These are phyloP conservation scores for Muschampia staudingeri DNA, from an alignment of 2,888 invertebrate genomes.

Conservation along the genomic window DNA sequence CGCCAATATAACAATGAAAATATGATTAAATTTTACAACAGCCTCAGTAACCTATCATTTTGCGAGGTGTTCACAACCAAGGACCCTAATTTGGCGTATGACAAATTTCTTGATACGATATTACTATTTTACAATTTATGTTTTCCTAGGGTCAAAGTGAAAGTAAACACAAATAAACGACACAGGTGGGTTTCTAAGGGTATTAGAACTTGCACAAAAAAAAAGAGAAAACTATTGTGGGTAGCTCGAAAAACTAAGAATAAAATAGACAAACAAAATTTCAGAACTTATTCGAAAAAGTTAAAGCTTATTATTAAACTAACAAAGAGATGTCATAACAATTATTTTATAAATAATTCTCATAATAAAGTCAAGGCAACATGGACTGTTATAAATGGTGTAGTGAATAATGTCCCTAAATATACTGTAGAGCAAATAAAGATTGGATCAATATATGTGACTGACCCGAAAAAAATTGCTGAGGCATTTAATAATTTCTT, in stretches of 20 bases:
- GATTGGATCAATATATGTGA: not conserved
- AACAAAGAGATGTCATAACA: slow-evolving; percentile 12
- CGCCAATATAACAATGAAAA: slow-evolving; percentile 5
- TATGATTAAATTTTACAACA: slow-evolving; percentile 17
- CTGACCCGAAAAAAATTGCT: slow-evolving; percentile 19
- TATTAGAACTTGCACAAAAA: slow-evolving; percentile 12
- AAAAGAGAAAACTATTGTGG: slow-evolving; percentile 24
- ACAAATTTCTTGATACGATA: not conserved
- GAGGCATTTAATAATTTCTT: slow-evolving; percentile 23
- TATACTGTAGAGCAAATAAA: not conserved
- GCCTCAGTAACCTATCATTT: not conserved
- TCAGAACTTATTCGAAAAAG: slow-evolving; percentile 6
- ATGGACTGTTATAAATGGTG: slow-evolving; percentile 24
- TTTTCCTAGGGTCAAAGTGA: slow-evolving; percentile 5
- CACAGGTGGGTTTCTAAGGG: slow-evolving; percentile 23
- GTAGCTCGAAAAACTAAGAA: slow-evolving; percentile 2
- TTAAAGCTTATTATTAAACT: slow-evolving; percentile 14
- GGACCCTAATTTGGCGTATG: slow-evolving; percentile 14
- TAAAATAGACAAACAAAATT: slow-evolving; percentile 7
- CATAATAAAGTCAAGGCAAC: slow-evolving; percentile 10
- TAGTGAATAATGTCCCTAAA: slow-evolving; percentile 4
- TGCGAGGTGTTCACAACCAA: not conserved
- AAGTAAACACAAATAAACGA: not conserved
- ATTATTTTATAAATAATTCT: slow-evolving; percentile 20
- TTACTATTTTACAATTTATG: slow-evolving; percentile 28